Base-by-base conservation (phyloP, 2,113 vertebrate species). In the Panthera leo region DNA sequence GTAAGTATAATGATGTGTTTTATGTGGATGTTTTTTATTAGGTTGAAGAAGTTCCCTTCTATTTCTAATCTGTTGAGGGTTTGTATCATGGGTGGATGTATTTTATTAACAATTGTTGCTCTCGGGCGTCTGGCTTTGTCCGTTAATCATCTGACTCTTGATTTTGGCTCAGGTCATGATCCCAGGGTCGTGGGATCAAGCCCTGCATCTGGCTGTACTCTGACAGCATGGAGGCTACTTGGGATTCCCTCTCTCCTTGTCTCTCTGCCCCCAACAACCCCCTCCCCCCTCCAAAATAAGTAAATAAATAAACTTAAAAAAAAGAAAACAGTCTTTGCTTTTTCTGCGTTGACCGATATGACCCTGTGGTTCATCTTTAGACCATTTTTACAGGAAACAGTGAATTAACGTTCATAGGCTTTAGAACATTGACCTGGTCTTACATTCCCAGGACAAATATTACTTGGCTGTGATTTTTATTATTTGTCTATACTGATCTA, bases 51-150 rank as follows among this genome's bases (percentile, higher is more conserved):
- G 3, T 65, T 48, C 14, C 31, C 27, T 48, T 73, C 10, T 68
- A 14, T 34, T 48, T 4, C 13, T 67, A 13, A 39, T 94, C 25
- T 58, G 31, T 4, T 34, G 84, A 80, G 65, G 19, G 2, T 21
- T 55, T 83, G 76, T 31, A 91, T 88, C 11, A 13, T 39, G 34
- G 63, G 5, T 16, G 3, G 10, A 61, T 71, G 31, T 31, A 53
- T 96, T 93, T 70, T 51, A 92, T 82, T 10, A 68, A 63, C 3
- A 29, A 13, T 8, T 75, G 84, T 93, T 65, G 15, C 21, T 23
- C 21, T 61, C 3, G 1, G 21, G 58, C 0, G 0, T 21, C 58
- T 61, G 21, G 21, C 58, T 61, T 3, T 8, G 21, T 61, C 58
- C 9, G 8, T 23, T 61, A 61, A 61, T 21, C 58, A 61, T 61